phyloP scores from a whole-genome alignment of 2,113 vertebrate species.

The Chaenocephalus aceratus region DNA sequence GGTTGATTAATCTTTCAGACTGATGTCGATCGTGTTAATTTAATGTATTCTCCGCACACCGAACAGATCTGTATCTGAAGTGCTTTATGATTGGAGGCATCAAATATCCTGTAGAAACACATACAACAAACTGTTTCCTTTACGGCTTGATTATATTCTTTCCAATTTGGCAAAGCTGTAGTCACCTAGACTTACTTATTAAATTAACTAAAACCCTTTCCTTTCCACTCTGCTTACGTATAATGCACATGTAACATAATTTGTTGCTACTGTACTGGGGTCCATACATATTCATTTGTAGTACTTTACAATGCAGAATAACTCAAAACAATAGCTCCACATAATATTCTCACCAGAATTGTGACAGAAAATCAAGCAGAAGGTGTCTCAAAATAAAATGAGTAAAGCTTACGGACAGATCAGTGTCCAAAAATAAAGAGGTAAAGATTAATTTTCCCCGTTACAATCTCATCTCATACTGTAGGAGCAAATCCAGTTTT shows the following conservation, averaged over 20 bases:
- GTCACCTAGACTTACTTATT: background rate
- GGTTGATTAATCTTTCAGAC: background rate
- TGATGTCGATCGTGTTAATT: background rate
- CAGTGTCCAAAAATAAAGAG: too few relatives aligned
- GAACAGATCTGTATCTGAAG: constrained; percentile 8
- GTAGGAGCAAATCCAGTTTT: background rate
- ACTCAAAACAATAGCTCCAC: background rate
- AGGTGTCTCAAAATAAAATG: too few relatives aligned
- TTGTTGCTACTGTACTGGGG: background rate
- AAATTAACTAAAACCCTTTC: background rate
- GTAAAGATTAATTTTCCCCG: background rate
- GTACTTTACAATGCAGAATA: background rate
- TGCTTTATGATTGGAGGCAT: constrained; percentile 3
- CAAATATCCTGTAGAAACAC: constrained; percentile 39
- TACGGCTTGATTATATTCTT: background rate
- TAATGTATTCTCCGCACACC: constrained; percentile 8
- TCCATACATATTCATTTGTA: background rate
- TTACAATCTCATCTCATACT: background rate
- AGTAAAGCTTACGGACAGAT: too few relatives aligned
- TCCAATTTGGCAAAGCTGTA: background rate
- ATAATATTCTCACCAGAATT: background rate
- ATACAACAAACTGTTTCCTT: background rate
- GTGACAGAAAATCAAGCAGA: too few relatives aligned
- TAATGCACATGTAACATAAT: background rate
- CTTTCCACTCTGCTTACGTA: background rate